Conservation (phyloP, 2,797 vertebrate genomes). For the Enteromius anoplus region DNA sequence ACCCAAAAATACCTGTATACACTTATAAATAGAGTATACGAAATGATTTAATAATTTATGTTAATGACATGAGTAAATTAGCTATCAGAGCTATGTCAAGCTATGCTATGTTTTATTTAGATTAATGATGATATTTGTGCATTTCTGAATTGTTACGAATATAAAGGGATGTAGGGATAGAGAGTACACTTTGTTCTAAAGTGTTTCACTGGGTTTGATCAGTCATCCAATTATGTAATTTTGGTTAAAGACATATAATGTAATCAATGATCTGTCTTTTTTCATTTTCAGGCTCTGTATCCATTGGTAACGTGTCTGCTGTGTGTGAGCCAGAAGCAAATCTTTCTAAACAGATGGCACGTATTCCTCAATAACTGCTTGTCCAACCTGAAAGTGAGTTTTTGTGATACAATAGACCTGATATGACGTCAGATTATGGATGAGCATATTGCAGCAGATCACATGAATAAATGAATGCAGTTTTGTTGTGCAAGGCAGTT, state of each 20-base stretch:
- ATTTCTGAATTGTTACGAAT: not conserved
- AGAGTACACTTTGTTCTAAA: not conserved
- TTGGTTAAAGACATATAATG: not conserved
- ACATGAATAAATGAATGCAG: not conserved
- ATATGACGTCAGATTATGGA: not conserved
- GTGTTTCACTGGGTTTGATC: not conserved
- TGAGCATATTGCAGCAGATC: not conserved
- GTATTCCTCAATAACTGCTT: conserved; percentile 99
- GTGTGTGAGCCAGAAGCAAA: conserved; percentile 98
- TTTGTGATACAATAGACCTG: conserved; percentile 8
- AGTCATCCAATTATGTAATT: not conserved
- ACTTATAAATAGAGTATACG: not conserved
- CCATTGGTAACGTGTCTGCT: conserved; percentile 97
- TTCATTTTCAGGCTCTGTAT: conserved; percentile 88
- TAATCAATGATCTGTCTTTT: conserved; percentile 12
- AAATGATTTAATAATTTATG: not conserved
- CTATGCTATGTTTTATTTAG: not conserved
- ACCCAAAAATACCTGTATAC: not conserved
- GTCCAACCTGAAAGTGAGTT: conserved; percentile 96
- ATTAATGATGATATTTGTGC: not conserved
- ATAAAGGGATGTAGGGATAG: not conserved
- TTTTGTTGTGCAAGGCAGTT: conserved; percentile 20
- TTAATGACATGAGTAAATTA: not conserved
- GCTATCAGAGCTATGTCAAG: not conserved
- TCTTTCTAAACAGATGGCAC: conserved; percentile 97